Percentiles rank a stretch among this genome's conserved stretches.
Conservation (phyloP, 92 coral and sea anemone genomes). For the Phenganax subtilis region DNA sequence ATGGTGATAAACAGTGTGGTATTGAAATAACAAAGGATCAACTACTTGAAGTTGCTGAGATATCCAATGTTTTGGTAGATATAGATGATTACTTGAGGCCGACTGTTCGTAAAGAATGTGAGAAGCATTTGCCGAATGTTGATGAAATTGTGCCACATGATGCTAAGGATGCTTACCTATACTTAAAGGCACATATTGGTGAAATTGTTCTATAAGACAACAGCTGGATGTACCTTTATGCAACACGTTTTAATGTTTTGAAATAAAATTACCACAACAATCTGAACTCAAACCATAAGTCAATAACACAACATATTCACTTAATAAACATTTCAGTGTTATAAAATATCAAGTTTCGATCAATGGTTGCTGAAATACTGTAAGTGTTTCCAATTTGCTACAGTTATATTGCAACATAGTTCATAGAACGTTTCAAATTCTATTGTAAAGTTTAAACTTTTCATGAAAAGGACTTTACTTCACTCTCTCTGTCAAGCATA, state of each 20-base stretch:
- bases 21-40: constrained; percentile 31
- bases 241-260: not conserved
- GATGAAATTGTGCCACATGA: constrained; percentile 36
- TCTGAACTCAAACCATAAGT: not conserved
- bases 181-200: constrained; percentile 35
- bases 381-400: not conserved
- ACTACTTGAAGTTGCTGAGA: constrained; percentile 35
- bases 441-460: not conserved
- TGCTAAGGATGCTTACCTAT: constrained; percentile 40
- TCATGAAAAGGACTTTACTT: not conserved
- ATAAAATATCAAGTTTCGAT: not conserved
- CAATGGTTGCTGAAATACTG: not conserved
- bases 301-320: not conserved
- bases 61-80: constrained; percentile 29
- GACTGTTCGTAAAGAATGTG: constrained; percentile 28
- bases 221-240: not conserved
- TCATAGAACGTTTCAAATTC: not conserved
- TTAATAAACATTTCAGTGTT: not conserved
- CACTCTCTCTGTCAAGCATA: not conserved
- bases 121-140: constrained; percentile 25
- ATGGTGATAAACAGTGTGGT: constrained; percentile 50
- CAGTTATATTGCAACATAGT: too few relatives aligned
- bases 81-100: constrained; percentile 42
- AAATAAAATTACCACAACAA: constrained; percentile 32
- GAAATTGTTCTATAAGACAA: constrained; percentile 22